Evolutionary conservation across 2,797 vertebrate species (phyloP), one percentile per base, ranked within the genome.

Genomic region (Acropternis orthonyx): DNA sequence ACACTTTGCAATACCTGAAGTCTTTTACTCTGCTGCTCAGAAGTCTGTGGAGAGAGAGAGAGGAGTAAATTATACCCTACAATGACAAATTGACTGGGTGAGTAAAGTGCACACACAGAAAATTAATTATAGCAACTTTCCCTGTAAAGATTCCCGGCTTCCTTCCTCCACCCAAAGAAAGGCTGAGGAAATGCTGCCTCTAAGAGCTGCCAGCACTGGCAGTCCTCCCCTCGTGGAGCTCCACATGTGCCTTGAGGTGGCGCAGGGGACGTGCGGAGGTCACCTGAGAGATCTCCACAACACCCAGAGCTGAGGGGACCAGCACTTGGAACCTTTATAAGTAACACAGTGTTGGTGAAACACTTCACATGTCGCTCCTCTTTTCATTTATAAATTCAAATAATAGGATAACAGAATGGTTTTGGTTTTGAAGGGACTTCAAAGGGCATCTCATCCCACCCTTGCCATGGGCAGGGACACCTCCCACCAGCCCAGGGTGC

Each of bases 331-430:
- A n/a, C 9, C 23, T 75, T 41, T 22, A 1, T 4, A 7, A 34
- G 39, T 17, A 18, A 23, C 5, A 20, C 6, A 12, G 2, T 5
- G 11, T 17, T 28, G 43, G 37, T 22, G 81, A 41, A 73, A 69
- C 7, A 9, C 0, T 0, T 49, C 24, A 27, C 49, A 44, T 1
- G 3, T 14, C 4, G 10, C 36, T 27, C 9, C 14, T 19, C 3
- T 51, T 37, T 65, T 72, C 3, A 15, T 41, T 36, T 22, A 11
- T 65, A 80, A 62, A 20, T 8, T 37, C 20, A 32, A 7, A 24
- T 43, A 0, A 4, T 7, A 22, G 46, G 4, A 3, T 9, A 5
- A 0, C 3, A 13, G 28, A 14, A 6, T 7, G 36, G 19, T 62
- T 55, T 49, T 49, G 36, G 13, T 49, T 49, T 24, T 23, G 36